Base-by-base conservation (phyloP, 2,797 vertebrate genomes). In the Arrhamphus sclerolepis region DNA sequence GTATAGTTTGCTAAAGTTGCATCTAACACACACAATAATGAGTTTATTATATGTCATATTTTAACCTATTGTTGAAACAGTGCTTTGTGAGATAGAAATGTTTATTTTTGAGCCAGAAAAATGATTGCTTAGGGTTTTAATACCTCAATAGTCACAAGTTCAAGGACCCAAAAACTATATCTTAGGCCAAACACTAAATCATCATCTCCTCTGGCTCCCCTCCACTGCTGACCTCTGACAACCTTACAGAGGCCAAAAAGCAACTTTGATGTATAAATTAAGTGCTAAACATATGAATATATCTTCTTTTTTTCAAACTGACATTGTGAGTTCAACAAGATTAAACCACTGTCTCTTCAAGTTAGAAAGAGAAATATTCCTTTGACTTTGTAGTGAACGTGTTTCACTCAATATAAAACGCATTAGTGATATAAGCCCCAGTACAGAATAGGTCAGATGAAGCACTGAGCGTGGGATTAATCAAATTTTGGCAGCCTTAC, bases 161-260 rank as follows among this genome's bases (percentile, higher is more conserved):
- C 9, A 38, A 38, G 34, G 34, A 4, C 34, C 34, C 13, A 1
- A n/a, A 28, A 21, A 9, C 52, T 55, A 13, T n/a, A 9, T 14
- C 11, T 38, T 38, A 14, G 13, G 13, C n/a, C 26, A 46, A 24
- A 24, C 26, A 46, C 9, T 46, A 43, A 46, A 40, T 47, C 39
- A 14, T 44, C 14, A 48, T 44, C 6, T 47, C 43, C 6, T 47
- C 43, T 7, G 21, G 4, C 14, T 2, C 18, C 41, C 21, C 39
- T 49, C 8, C 65, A 16, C 28, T 39, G 9, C 7, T 67, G 48
- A 66, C 65, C 58, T 62, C 24, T 66, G 56, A 62, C 61, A 31
- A 49, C 2, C 29, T 34, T 14, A 20, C 17, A 38, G 9, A 38
- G 24, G 1, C 10, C 10, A 50, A 1, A 43, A 50, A 60, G 24